Evolutionary conservation across 2,888 invertebrate genomes (phyloP), one percentile per base, ranked within the genome.

Genomic region (Ethmia dodecea): DNA sequence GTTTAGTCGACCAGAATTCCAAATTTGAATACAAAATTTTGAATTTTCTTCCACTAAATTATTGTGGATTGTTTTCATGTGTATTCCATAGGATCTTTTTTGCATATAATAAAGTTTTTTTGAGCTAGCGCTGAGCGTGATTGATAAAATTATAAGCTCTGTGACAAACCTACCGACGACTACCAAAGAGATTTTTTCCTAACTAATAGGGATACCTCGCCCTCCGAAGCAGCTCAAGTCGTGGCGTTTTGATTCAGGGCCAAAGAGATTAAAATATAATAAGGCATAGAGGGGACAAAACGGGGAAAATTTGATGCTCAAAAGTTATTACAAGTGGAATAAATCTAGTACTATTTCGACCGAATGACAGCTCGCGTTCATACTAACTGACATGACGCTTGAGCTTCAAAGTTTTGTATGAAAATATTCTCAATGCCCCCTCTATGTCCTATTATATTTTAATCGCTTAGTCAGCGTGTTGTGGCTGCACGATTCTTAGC

Each of bases 181-280:
- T 18, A 18, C 18, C 18, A 18, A 18, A 18, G 18, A 18, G 18
- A 6, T 18, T 18, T 18, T 18, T 18, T 18, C 18, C 5, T 18
- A 18, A 18, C 18, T 5, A 18, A 24, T 24, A 24, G 3, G 24
- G 24, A 24, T 24, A 24, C 24, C 13, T 34, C 12, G 15, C 31
- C 28, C 28, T 4, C 28, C n/a, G 13, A 28, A 37, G 37, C 32
- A 24, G 32, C 37, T 32, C 24, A 37, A 37, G 28, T 32, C 6
- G 28, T 37, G 32, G 28, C 15, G 15, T 37, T 37, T 25, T n/a
- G 20, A 20, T 20, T 20, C 20, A 20, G 6, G 20, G 20, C 20
- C n/a, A n/a, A n/a, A n/a, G n/a, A n/a, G n/a, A n/a, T n/a, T n/a
- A n/a, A n/a, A n/a, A n/a, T n/a, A n/a, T n/a, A n/a, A n/a, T n/a